Base-by-base conservation (phyloP, 2,113 vertebrate species). In the Ginglymostoma cirratum region DNA sequence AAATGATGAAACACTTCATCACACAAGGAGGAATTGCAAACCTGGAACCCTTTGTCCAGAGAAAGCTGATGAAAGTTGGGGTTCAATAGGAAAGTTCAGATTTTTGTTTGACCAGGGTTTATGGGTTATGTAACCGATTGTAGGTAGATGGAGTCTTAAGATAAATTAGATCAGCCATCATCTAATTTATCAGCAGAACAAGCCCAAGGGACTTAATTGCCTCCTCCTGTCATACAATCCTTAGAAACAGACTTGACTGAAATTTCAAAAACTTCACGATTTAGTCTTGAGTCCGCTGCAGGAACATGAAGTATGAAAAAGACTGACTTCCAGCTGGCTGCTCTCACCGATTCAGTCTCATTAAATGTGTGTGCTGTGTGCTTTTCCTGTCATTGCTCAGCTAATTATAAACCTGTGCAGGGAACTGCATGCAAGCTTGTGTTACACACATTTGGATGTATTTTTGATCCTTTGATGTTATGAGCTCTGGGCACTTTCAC, bases 381-480 rank as follows among this genome's bases (percentile, higher is more conserved):
- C 38, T 83, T 42, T 45, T 21, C 42, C 80, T 42, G 80, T 83
- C 17, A 2, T 23, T 83, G 80, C 17, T 45, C 89, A 34, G 34
- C 90, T 94, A 94, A 94, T 94, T 94, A 42, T 94, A 69, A 45
- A 94, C 90, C 65, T 94, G 61, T 38, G 61, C 65, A 19, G 61
- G 65, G 90, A 34, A 67, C n/a, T 67, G 34, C 38, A 65, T 42
- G 17, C 90, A 42, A 42, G 19, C 65, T 94, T 27, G 3, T 61
- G 30, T 90, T 90, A 90, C 87, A 90, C 30, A 61, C 87, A 61
- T 61, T 34, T 30, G 12, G 52, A 90, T 61, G 87, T 90, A 61
- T 90, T 61, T 90, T 61, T 90, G 52, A 61, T 30, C 87, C 87
- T 65, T 10, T 90, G 87, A 65, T 52, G 55, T 61, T 55, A 61